Percentiles rank a stretch among this genome's conserved stretches.
Evolutionary conservation across 2,113 vertebrate species (phyloP).

Genomic region (Micromys minutus): DNA sequence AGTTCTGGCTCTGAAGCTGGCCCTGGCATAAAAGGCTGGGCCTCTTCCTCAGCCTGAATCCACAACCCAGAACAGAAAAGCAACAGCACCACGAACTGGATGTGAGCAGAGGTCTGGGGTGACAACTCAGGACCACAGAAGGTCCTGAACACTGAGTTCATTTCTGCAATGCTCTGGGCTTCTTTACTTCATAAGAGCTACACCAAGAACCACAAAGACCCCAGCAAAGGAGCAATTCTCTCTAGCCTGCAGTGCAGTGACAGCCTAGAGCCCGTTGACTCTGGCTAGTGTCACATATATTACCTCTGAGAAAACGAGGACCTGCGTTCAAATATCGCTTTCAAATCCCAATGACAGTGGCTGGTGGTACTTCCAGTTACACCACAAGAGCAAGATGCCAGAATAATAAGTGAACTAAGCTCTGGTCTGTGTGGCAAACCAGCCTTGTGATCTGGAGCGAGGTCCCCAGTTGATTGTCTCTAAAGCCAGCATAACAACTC

Average conservation of each 20-base stretch:
- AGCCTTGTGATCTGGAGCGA: not conserved
- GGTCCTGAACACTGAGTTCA: conserved; percentile 48
- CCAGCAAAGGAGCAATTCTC: not conserved
- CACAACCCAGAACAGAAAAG: conserved; percentile 68
- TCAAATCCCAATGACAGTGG: not conserved
- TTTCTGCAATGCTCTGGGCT: not conserved
- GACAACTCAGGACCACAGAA: conserved; percentile 67
- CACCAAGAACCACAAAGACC: not conserved
- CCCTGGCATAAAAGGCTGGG: conserved; percentile 68
- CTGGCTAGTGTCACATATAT: not conserved
- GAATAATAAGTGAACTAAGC: not conserved
- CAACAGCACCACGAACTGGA: conserved; percentile 70
- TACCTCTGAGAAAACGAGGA: not conserved
- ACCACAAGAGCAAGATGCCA: not conserved
- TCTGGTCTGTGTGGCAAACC: not conserved
- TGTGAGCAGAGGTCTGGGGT: conserved; percentile 76
- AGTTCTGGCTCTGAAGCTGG: conserved; percentile 66
- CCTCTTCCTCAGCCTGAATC: conserved; percentile 67
- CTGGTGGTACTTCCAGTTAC: not conserved
- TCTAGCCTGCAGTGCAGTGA: not conserved
- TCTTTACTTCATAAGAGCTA: not conserved
- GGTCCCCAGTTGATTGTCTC: not conserved
- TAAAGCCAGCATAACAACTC: not conserved
- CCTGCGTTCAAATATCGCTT: not conserved
- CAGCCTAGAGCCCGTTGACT: not conserved